phyloP scores from a whole-genome alignment of 2,888 invertebrate species.

The Aethes cnicana region DNA sequence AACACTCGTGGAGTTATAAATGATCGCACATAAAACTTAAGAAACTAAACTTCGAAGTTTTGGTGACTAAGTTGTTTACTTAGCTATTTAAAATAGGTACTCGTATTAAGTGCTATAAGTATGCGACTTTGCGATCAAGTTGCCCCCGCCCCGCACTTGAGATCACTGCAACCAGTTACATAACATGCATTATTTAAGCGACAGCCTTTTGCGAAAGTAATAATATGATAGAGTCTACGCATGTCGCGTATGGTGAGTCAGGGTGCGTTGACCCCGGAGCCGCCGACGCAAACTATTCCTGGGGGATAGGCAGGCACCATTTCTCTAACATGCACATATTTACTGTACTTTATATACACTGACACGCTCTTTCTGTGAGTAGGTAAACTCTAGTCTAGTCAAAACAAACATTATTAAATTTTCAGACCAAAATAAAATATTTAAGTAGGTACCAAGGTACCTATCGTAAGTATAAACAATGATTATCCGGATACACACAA shows the following conservation, averaged over 20 bases:
- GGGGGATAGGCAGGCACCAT: conserved; percentile 35
- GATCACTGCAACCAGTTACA: conserved; percentile 75
- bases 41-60: no score
- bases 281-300: conserved; percentile 71
- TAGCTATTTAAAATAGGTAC: no score
- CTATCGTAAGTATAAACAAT: conserved; percentile 9
- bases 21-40: conserved; percentile 15
- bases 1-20: conserved; percentile 13
- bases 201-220: conserved; percentile 79
- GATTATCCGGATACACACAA: background rate
- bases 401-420: no score
- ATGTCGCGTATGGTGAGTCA: conserved; percentile 73
- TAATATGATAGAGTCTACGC: conserved; percentile 75
- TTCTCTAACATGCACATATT: conserved; percentile 23
- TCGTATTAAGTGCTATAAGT: conserved; percentile 4
- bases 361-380: conserved; percentile 1
- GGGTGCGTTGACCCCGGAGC: conserved; percentile 66
- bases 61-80: no score
- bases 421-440: no score
- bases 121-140: conserved; percentile 3
- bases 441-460: no score
- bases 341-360: conserved; percentile 18
- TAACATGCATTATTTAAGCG: conserved; percentile 80
- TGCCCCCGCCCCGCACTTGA: conserved; percentile 34
- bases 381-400: no score